Base-by-base conservation (phyloP, 2,113 vertebrate species). In the Forbesichthys papilliferus region DNA sequence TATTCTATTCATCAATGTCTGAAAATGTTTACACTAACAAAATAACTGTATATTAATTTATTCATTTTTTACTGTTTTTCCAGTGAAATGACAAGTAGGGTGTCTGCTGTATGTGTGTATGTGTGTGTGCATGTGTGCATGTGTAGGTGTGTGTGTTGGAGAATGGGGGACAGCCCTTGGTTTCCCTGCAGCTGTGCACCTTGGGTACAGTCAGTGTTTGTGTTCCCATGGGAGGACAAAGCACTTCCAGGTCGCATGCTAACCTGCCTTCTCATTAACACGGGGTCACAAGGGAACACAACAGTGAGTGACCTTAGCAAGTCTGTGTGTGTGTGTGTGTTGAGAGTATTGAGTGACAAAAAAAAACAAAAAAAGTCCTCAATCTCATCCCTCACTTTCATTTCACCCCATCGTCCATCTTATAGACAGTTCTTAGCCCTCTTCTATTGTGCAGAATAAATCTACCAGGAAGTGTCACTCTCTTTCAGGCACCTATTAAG, bases 151-250 rank as follows among this genome's bases (percentile, higher is more conserved):
- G 47, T 68, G 34, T 64, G 66, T 64, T 49, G 27, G 62, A 42
- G 52, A 16, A 27, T 2, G 54, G 54, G n/a, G n/a, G 46, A 11
- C 49, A 47, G 5, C 18, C 8, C 14, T 16, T 20, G 11, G 66
- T 55, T 9, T 33, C 68, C 63, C 14, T 81, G 68, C 86, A 84
- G 86, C 87, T 89, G 86, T 84, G 78, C 78, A 81, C 77, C 64
- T 83, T 56, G 72, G n/a, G 56, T 49, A 46, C 48, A 3, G 14
- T 68, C 68, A 79, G 65, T 89, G 84, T 89, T 88, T 91, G 86
- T 87, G 74, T 91, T 88, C 88, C 88, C 87, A 87, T 84, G 86
- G 85, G 79, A 74, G 63, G 68, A 90, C 80, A 90, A 88, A 85
- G 74, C 71, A 60, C 82, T 88, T 90, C 85, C 87, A 88, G 86